A percentile compares a stretch with the other conserved stretches of the same genome.
phyloP scores from a whole-genome alignment of 2,113 vertebrate species.

The Brachyhypopomus occidentalis region DNA sequence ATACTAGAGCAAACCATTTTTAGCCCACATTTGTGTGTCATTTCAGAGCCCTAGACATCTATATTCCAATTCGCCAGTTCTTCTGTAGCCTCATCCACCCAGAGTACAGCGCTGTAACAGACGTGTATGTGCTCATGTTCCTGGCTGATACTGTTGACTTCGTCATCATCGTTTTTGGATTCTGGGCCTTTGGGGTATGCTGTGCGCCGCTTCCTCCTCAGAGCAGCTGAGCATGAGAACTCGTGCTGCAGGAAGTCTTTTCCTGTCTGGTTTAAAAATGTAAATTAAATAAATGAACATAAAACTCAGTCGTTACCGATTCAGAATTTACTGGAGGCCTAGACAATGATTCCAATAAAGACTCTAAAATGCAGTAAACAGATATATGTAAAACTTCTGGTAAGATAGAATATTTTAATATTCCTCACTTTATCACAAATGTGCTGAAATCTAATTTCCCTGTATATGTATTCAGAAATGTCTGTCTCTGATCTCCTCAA shows the following conservation, averaged over 20 bases:
- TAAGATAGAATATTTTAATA: neutral
- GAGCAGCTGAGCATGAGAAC: neutral
- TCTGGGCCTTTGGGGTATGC: slow-evolving; percentile 94
- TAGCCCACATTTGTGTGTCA: neutral
- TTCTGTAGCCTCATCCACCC: slow-evolving; percentile 93
- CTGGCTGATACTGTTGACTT: slow-evolving; percentile 92
- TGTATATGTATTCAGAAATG: neutral
- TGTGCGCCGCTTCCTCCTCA: neutral
- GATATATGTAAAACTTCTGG: neutral
- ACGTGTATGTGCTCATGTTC: slow-evolving; percentile 96
- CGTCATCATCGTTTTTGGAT: slow-evolving; percentile 94
- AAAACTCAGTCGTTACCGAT: too few relatives aligned
- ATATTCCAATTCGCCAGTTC: slow-evolving; percentile 85
- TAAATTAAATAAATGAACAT: too few relatives aligned
- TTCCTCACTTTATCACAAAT: neutral
- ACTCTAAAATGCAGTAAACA: neutral
- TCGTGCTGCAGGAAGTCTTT: too few relatives aligned
- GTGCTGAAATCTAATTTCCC: neutral
- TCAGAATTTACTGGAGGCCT: too few relatives aligned
- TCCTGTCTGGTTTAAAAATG: too few relatives aligned
- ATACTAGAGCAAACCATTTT: neutral
- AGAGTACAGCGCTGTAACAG: slow-evolving; percentile 92
- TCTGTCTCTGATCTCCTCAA: slow-evolving; percentile 25
- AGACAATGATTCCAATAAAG: too few relatives aligned
- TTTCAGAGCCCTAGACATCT: slow-evolving; percentile 82